Conservation (phyloP, 2,888 invertebrate species). For the Stenodema calcarata region DNA sequence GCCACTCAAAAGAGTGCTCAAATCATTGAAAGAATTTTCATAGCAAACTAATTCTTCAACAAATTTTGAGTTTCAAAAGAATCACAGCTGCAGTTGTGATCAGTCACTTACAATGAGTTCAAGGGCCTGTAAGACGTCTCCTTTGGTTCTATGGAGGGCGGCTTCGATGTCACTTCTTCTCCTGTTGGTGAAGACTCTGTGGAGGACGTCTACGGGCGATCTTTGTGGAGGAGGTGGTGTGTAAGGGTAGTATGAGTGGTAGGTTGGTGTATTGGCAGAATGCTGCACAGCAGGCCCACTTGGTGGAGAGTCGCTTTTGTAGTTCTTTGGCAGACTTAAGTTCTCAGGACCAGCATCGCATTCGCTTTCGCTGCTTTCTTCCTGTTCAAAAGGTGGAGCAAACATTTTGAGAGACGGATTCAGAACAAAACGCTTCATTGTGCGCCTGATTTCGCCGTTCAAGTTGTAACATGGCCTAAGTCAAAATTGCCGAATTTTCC, state of each 20-base stretch:
- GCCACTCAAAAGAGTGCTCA: no score
- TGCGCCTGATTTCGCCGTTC: no score
- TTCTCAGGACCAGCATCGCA: conserved; percentile 71
- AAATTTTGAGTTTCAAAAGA: no score
- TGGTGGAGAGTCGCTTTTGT: conserved; percentile 37
- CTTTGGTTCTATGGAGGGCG: conserved; percentile 81
- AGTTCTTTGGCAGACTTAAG: conserved; percentile 74
- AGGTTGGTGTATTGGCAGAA: conserved; percentile 26
- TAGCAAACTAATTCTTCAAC: no score
- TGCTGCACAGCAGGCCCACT: conserved; percentile 21
- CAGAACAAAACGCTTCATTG: no score
- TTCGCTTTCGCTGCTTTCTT: conserved; percentile 58
- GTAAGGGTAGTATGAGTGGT: conserved; percentile 30
- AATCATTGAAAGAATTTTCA: no score
- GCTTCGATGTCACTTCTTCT: conserved; percentile 86
- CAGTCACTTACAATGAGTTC: conserved; percentile 77
- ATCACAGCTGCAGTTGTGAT: no score
- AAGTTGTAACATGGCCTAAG: no score
- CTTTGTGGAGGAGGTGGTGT: conserved; percentile 61
- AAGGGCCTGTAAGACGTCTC: conserved; percentile 91
- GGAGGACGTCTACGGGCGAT: conserved; percentile 85
- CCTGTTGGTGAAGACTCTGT: conserved; percentile 87
- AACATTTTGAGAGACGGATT: no score
- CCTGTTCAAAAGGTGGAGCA: conserved; percentile 52
- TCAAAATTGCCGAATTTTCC: no score